These are phyloP conservation scores for Ciconia boyciana DNA, from an alignment of 2,113 vertebrate genomes.

Conservation along the genomic window DNA sequence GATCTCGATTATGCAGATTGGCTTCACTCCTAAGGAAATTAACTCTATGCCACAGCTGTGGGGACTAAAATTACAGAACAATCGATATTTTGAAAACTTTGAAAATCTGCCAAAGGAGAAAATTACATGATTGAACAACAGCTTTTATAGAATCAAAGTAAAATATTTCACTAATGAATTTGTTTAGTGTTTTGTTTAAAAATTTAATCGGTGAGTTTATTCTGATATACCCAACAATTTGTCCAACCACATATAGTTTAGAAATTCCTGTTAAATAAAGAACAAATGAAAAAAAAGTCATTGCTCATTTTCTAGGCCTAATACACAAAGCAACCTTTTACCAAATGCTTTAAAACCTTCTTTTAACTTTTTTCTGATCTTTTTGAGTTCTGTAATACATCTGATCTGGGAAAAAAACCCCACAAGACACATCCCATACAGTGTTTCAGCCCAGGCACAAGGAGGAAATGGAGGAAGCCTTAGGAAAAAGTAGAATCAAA, in stretches of 20 bases:
- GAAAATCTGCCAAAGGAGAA: conserved; percentile 74
- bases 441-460: background rate
- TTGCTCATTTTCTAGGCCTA: background rate
- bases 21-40: conserved; percentile 64
- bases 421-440: background rate
- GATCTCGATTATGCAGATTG: conserved; percentile 69
- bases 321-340: background rate
- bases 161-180: conserved; percentile 60
- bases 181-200: conserved; percentile 21
- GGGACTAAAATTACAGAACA: conserved; percentile 64
- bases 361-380: background rate
- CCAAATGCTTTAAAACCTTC: background rate
- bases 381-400: background rate
- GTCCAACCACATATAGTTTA: background rate
- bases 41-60: conserved; percentile 69
- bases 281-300: background rate
- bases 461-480: background rate
- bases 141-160: conserved; percentile 42
- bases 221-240: background rate
- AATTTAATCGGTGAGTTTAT: background rate
- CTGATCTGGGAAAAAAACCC: background rate
- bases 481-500: background rate
- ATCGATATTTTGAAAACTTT: conserved; percentile 72
- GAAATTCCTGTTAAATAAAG: background rate
- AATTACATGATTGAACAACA: conserved; percentile 69